Evolutionary conservation across 2,888 invertebrate species (phyloP).

Genomic region (Resseliella maxima): DNA sequence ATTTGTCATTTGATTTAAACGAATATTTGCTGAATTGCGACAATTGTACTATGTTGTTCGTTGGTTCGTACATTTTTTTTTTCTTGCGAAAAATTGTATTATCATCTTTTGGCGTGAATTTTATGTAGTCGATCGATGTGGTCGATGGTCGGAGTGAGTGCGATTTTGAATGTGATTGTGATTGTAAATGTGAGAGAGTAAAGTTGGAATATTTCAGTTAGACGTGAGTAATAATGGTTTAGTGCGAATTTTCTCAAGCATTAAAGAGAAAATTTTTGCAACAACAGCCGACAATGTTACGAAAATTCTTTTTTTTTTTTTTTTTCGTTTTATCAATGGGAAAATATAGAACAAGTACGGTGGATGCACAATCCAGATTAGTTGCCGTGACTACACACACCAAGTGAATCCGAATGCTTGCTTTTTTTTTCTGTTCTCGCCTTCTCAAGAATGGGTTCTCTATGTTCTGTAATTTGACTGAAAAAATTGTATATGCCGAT

Average conservation of each 20-base stretch:
- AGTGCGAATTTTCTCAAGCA: constrained; percentile 7
- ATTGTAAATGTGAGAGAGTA: no score
- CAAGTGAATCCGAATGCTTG: no score
- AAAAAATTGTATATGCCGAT: neutral
- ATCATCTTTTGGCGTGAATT: neutral
- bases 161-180: no score
- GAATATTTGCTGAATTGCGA: neutral
- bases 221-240: neutral
- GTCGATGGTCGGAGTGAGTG: neutral
- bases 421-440: neutral
- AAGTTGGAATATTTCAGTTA: neutral
- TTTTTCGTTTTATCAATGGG: no score
- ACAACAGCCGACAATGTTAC: neutral
- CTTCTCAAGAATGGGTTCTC: neutral
- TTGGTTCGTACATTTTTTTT: neutral
- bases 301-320: no score
- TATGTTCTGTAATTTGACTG: neutral
- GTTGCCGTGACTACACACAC: neutral
- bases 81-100: neutral
- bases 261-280: neutral
- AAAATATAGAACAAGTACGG: neutral
- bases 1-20: neutral
- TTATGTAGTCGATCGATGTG: neutral
- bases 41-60: neutral
- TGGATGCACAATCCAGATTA: neutral